phyloP scores from a whole-genome alignment of 92 coral and sea anemone genomes.

The Siderastrea siderea region DNA sequence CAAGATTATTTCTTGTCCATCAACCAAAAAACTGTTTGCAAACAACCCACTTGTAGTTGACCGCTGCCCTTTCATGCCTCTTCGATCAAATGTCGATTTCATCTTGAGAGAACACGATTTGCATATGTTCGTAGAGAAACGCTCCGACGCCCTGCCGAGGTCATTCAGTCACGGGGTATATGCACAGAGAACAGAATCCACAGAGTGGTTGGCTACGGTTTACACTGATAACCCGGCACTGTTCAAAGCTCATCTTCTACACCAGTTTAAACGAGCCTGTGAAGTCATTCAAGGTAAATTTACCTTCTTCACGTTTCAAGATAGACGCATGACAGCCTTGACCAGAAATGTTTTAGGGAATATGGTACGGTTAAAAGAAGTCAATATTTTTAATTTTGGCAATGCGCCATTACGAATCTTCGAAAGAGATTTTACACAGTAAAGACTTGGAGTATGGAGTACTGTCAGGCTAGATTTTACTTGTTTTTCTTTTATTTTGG shows the following conservation, averaged over 20 bases:
- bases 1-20: constrained; percentile 47
- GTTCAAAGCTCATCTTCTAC: constrained; percentile 1
- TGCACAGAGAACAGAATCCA: constrained; percentile 71
- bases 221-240: constrained; percentile 76
- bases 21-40: constrained; percentile 61
- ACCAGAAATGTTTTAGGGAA: constrained; percentile 65
- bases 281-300: constrained; percentile 1
- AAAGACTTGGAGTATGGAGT: neutral
- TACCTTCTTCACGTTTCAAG: neutral
- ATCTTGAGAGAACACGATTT: constrained; percentile 41
- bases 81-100: constrained; percentile 67
- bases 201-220: constrained; percentile 81
- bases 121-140: constrained; percentile 68
- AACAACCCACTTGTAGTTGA: constrained; percentile 76
- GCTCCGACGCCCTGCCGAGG: constrained; percentile 53
- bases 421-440: neutral
- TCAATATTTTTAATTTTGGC: constrained; percentile 43
- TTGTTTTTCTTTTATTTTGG: too few species aligned
- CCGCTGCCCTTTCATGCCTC: constrained; percentile 84
- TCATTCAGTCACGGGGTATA: constrained; percentile 88
- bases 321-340: constrained; percentile 38
- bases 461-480: too few species aligned
- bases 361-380: constrained; percentile 65
- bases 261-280: constrained; percentile 74
- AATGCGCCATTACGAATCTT: neutral